Base-by-base conservation (phyloP, 2,797 vertebrate species). In the Fistularia commersonii region DNA sequence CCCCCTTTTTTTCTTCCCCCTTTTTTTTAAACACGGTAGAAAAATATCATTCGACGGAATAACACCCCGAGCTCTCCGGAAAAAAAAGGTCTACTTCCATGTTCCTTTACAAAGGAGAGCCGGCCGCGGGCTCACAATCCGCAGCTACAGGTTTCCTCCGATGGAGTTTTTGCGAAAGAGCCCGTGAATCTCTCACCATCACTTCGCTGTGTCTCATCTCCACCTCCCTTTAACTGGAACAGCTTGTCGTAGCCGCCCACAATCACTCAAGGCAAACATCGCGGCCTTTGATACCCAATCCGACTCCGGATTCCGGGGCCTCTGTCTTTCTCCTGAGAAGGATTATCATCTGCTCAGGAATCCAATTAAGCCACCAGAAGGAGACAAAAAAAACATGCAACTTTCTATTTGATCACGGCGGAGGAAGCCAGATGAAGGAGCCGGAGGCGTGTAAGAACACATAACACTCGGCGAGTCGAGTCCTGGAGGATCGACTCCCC, bases 11-110 rank as follows among this genome's bases (percentile, higher is more conserved):
- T n/a, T n/a, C n/a, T n/a, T n/a, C 23, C 4, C 23, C 23, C 23
- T 4, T 23, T 23, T 23, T 23, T 23, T 23, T 23, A 23, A 36
- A 48, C 14, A 37, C 8, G 41, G 40, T 45, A 11, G 14, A 12
- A 37, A 47, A 53, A 39, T 12, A 48, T 7, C 3, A 33, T 54
- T 52, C 45, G 9, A 39, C 64, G 1, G 72, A 63, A 64, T 39
- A 23, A 23, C 23, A 42, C 60, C 33, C 11, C 41, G 12, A 49
- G 51, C 5, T 51, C 11, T 39, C 50, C n/a, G n/a, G n/a, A n/a
- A n/a, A 32, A 50, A 39, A 54, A 55, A 59, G 8, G 32, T 7
- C 62, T 10, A 36, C 11, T 6, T 41, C 36, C 8, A 38, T 36
- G 12, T 49, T 49, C 36, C 23, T 49, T 49, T 31, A 38, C 11